Evolutionary conservation across 2,888 invertebrate genomes (phyloP).

Genomic region (Nysson spinosus): DNA sequence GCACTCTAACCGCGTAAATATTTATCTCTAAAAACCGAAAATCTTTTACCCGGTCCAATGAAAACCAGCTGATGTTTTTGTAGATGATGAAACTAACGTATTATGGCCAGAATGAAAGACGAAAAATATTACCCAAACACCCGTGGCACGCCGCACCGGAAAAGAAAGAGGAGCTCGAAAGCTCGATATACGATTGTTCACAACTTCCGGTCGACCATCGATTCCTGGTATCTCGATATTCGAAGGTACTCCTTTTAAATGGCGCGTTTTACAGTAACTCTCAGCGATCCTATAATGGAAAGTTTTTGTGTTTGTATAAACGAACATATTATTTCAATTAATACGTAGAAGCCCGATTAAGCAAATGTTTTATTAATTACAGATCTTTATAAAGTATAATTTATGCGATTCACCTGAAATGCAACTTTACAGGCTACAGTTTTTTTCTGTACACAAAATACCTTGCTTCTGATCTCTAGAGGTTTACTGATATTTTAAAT

Average conservation of each 20-base stretch:
- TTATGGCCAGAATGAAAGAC: conserved; percentile 69
- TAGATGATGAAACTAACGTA: conserved; percentile 59
- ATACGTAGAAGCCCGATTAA: too few relatives aligned
- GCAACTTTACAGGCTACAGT: too few relatives aligned
- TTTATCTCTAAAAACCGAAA: conserved; percentile 26
- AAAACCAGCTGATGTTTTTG: conserved; percentile 51
- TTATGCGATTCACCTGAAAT: too few relatives aligned
- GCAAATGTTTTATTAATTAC: too few relatives aligned
- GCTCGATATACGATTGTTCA: conserved; percentile 60
- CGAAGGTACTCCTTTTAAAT: conserved; percentile 15
- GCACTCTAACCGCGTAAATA: conserved; percentile 13
- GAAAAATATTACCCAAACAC: conserved; percentile 73
- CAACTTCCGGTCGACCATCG: conserved; percentile 42
- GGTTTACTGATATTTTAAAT: too few relatives aligned
- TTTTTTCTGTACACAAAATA: too few relatives aligned
- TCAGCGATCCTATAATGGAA: background rate
- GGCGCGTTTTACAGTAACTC: conserved; percentile 19
- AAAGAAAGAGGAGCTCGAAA: conserved; percentile 61
- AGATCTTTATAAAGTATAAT: too few relatives aligned
- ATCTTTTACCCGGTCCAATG: conserved; percentile 56
- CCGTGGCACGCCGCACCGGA: conserved; percentile 71
- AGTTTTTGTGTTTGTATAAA: background rate
- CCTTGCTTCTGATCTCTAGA: too few relatives aligned
- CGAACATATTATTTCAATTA: too few relatives aligned
- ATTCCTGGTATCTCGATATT: conserved; percentile 19